Evolutionary conservation across 2,888 invertebrate species (phyloP), one percentile per base, ranked within the genome.

Genomic region (Elysia crispata): DNA sequence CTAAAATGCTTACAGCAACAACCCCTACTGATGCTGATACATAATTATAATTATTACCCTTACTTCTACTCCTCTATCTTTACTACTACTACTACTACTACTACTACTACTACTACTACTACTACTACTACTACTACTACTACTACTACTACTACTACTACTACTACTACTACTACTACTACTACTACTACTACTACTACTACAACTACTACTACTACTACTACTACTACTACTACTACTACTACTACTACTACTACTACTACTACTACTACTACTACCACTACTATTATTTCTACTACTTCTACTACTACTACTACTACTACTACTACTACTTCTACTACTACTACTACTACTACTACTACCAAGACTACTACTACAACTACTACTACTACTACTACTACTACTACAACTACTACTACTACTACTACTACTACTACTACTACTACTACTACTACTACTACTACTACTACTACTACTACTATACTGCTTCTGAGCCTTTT

Each of bases 301-400:
- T 8, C 60, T 60, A 60, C 60, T 60, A 60, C 60, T 60, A 60
- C 60, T 60, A 60, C 60, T 60, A 60, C 60, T 60, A 60, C 60
- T 60, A 60, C 60, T 60, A 60, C 60, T 60, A 60, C 60, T 60
- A 60, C 60, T 60, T 8, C 60, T 60, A 60, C 60, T 60, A 60
- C 60, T n/a, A 60, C 23, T 23, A 5, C n/a, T n/a, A 60, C 60
- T 60, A 60, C 60, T 60, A 60, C 15, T 13, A 25, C 3, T 60
- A 25, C 60, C 25, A 5, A 8, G 3, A 1, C 60, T 60, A 3
- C 15, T 8, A 8, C 60, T 60, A 8, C 60, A 8, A 5, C 60
- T 60, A 8, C 60, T 60, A 5, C 60, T 60, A 5, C 60, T 60
- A 8, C 60, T 60, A 8, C 60, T 60, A 8, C 60, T 60, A 8